These are phyloP conservation scores for Taxidea taxus DNA, from an alignment of 2,113 vertebrate species.

Conservation along the genomic window DNA sequence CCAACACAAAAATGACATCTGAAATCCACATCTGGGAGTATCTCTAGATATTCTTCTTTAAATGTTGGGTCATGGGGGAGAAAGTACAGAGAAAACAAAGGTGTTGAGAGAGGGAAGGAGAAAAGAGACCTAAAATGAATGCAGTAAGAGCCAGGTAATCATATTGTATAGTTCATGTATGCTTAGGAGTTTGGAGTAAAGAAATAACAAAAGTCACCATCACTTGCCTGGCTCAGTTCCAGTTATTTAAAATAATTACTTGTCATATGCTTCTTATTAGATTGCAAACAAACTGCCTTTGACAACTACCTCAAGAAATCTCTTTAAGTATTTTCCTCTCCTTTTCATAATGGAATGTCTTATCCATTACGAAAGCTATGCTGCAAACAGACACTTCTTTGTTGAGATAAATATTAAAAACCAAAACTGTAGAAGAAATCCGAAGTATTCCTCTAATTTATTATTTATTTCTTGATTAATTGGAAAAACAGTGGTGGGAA, in stretches of 20 bases:
- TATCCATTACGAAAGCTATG: constrained; percentile 53
- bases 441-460: constrained; percentile 61
- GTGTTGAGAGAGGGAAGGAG: not conserved
- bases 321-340: constrained; percentile 23
- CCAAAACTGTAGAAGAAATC: constrained; percentile 66
- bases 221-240: not conserved
- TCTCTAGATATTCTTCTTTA: not conserved
- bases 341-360: constrained; percentile 61
- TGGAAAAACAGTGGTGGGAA: constrained; percentile 56
- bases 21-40: not conserved
- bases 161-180: not conserved
- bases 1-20: not conserved
- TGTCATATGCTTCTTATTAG: not conserved
- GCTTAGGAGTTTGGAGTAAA: not conserved
- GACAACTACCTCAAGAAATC: not conserved
- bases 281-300: not conserved
- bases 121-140: not conserved
- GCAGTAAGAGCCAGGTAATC: not conserved
- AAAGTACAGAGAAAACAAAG: not conserved
- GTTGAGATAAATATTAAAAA: constrained; percentile 69
- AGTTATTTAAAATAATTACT: constrained; percentile 33
- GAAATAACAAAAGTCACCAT: not conserved
- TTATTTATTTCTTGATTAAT: constrained; percentile 71
- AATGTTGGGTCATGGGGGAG: not conserved
- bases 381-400: constrained; percentile 58